Evolutionary conservation across 2,113 vertebrate genomes (phyloP).

Genomic region (Marmota monax): DNA sequence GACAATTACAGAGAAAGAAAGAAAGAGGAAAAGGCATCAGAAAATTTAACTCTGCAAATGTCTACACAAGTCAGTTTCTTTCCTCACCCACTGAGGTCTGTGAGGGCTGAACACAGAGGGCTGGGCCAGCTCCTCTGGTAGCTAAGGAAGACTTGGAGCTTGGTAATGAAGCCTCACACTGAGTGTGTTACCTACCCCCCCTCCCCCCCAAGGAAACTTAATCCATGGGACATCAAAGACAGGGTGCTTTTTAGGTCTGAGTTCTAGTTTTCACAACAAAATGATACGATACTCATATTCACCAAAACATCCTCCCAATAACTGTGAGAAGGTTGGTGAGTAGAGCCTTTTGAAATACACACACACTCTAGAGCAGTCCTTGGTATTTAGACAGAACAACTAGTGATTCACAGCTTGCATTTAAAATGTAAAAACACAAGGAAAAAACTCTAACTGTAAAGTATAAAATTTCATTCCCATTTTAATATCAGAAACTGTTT

Average conservation of each 20-base stretch:
- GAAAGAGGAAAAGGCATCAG: neutral
- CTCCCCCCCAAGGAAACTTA: neutral
- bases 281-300: neutral
- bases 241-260: neutral
- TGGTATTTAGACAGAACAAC: neutral
- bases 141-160: neutral
- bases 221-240: neutral
- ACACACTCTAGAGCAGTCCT: neutral
- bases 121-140: neutral
- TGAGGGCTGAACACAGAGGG: neutral
- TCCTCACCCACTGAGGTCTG: neutral
- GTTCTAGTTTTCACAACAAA: slow-evolving; percentile 62
- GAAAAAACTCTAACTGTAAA: neutral
- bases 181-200: no score
- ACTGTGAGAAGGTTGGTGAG: slow-evolving; percentile 2
- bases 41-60: neutral
- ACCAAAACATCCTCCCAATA: slow-evolving; percentile 5
- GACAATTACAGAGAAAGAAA: neutral
- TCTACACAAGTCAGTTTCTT: neutral
- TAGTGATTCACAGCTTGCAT: neutral
- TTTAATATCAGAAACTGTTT: neutral
- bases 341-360: neutral
- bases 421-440: neutral
- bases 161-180: neutral
- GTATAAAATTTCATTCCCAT: neutral